These are phyloP conservation scores for Pocillopora damicornis DNA, from an alignment of 64 coral and sea anemone genomes.

Conservation along the genomic window DNA sequence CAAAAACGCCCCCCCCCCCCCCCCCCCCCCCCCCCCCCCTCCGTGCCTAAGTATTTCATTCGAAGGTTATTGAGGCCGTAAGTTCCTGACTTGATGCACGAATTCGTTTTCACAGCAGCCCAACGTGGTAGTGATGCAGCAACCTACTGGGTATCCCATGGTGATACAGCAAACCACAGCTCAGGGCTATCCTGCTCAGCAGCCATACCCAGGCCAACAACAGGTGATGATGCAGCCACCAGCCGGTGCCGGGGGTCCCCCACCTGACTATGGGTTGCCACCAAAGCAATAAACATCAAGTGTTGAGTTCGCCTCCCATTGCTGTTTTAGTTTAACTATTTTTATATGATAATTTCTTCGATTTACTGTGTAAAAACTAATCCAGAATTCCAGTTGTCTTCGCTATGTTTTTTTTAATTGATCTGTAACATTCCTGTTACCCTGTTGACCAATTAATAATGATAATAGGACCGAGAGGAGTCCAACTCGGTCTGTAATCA, in stretches of 20 bases:
- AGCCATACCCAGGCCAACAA: background rate
- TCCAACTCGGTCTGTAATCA: too few species aligned
- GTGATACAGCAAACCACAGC: background rate
- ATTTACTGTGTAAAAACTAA: too few species aligned
- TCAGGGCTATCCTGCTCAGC: background rate
- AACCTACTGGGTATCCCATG: background rate
- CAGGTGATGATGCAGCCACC: background rate
- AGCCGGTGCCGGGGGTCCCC: background rate
- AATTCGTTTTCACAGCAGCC: background rate
- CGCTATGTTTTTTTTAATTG: too few species aligned
- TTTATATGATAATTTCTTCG: background rate
- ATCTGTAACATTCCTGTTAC: too few species aligned
- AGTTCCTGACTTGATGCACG: background rate
- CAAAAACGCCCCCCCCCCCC: background rate
- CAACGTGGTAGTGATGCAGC: conserved; percentile 2
- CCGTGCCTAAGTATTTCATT: background rate
- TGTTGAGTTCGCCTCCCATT: background rate
- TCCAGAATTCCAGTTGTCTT: too few species aligned
- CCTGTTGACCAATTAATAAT: too few species aligned
- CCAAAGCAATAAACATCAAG: background rate
- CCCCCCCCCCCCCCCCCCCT: background rate
- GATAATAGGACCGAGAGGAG: too few species aligned
- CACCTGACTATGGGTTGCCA: background rate
- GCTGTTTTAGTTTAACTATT: background rate
- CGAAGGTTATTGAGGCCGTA: background rate